These are phyloP conservation scores for Pagetopsis macropterus DNA, from an alignment of 2,797 vertebrate species.

Conservation along the genomic window DNA sequence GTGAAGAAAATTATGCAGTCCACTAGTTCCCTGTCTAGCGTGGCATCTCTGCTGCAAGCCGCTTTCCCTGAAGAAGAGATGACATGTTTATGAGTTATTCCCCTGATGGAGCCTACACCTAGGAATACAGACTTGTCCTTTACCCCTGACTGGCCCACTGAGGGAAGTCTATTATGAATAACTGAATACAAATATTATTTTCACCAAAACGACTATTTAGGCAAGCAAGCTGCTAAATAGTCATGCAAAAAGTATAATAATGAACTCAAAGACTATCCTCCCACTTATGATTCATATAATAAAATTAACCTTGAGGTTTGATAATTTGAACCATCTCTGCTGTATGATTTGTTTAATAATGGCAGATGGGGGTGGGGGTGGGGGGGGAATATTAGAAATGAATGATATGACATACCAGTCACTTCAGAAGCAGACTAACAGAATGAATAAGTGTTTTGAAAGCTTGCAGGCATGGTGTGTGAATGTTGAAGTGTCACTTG, in stretches of 20 bases:
- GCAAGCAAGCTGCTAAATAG: constrained; percentile 25
- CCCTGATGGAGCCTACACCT: constrained; percentile 72
- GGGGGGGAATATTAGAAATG: constrained; percentile 12
- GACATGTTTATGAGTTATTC: constrained; percentile 83
- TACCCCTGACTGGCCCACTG: constrained; percentile 65
- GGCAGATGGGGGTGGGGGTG: constrained; percentile 5
- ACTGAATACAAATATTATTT: constrained; percentile 66
- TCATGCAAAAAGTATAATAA: constrained; percentile 22
- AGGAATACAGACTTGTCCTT: constrained; percentile 73
- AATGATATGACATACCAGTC: constrained; percentile 3
- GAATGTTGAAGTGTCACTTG: constrained; percentile 25
- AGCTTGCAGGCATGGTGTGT: constrained; percentile 17
- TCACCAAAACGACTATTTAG: constrained; percentile 29
- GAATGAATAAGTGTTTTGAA: constrained; percentile 31
- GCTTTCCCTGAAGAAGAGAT: constrained; percentile 79
- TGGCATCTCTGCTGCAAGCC: constrained; percentile 73
- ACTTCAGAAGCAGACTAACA: not conserved
- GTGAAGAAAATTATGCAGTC: constrained; percentile 82
- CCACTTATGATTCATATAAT: constrained; percentile 16
- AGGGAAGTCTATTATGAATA: constrained; percentile 64
- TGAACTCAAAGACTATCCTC: constrained; percentile 29
- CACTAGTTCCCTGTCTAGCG: constrained; percentile 81
- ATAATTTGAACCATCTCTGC: constrained; percentile 13
- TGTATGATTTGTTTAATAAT: constrained; percentile 29
- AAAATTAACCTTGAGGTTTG: constrained; percentile 40